Base-by-base conservation (phyloP, 2,888 invertebrate genomes). In the Calephelis perditalis region DNA sequence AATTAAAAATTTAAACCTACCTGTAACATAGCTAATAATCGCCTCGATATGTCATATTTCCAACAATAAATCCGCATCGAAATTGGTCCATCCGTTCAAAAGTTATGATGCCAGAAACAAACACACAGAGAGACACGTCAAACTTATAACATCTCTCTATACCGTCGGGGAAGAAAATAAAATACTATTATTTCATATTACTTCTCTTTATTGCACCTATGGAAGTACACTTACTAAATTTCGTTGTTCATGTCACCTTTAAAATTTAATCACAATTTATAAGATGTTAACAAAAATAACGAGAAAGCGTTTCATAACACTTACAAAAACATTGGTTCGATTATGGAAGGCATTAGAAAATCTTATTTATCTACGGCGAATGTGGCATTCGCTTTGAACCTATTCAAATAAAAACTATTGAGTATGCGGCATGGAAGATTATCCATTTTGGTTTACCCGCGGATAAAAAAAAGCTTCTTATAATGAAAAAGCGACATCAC, bases 121-220 rank as follows among this genome's bases (percentile, higher is more conserved):
- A 26, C 26, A 26, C 26, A 26, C 26, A 26, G 3, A 26, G 26
- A 26, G 26, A 26, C 4, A 26, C 4, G 3, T 26, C 4, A 26
- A 4, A 26, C 15, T 26, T 26, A 26, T 26, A 26, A 26, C 26
- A 26, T 26, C 26, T 26, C 26, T 26, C 26, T 26, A 26, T 26
- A 26, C 4, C 4, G 26, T 26, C 26, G 26, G 3, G 26, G 26
- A 26, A 26, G 8, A 8, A 60, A 56, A 60, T 61, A 63, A 62
- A 46, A 56, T 56, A 56, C 56, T 44, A 56, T 10, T n/a, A 9
- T 49, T 43, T 40, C 60, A 62, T 63, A 63, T 67, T 67, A 65
- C 63, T 80, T 83, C 78, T 82, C 76, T 90, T 89, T 89, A 90
- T 90, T 90, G 90, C 90, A 90, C 89, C 84, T 85, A 84, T 77